Evolutionary conservation across 2,888 invertebrate genomes (phyloP).

Genomic region (Junonia oenone): DNA sequence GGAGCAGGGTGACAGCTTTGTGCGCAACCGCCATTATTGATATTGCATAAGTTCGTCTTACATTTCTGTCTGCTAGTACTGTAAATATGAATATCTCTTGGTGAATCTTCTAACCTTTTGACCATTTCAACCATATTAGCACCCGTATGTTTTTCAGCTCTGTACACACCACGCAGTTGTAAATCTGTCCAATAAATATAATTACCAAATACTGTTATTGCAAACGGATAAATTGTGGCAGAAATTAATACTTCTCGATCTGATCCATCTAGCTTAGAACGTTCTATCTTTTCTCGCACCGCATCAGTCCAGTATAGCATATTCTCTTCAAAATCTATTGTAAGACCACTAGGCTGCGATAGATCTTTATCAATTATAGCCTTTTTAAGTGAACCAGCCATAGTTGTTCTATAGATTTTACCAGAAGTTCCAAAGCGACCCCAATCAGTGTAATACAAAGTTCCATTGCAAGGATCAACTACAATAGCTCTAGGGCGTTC

Average conservation of each 20-base stretch:
- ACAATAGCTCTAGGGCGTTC: slow-evolving; percentile 97
- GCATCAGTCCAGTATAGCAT: slow-evolving; percentile 99
- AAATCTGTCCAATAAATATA: slow-evolving; percentile 98
- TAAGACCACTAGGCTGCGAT: slow-evolving; percentile 96
- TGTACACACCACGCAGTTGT: slow-evolving; percentile 94
- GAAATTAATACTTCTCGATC: slow-evolving; percentile 91
- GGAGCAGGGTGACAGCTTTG: slow-evolving; percentile 95
- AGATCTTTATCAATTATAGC: slow-evolving; percentile 94
- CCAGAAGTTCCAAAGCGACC: slow-evolving; percentile 95
- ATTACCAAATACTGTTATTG: slow-evolving; percentile 92
- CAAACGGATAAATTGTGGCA: slow-evolving; percentile 97
- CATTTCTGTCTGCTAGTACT: slow-evolving; percentile 89
- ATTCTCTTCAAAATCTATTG: slow-evolving; percentile 96
- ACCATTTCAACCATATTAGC: slow-evolving; percentile 96
- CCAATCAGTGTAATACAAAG: slow-evolving; percentile 97
- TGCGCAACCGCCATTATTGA: slow-evolving; percentile 97
- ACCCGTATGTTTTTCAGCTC: slow-evolving; percentile 98
- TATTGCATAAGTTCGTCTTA: slow-evolving; percentile 88
- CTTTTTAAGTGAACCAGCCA: slow-evolving; percentile 95
- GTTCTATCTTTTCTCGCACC: slow-evolving; percentile 95
- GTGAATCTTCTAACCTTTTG: slow-evolving; percentile 94
- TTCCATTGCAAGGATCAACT: slow-evolving; percentile 97
- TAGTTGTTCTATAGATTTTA: slow-evolving; percentile 95
- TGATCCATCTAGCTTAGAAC: slow-evolving; percentile 92
- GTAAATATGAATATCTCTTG: slow-evolving; percentile 94